phyloP scores from a whole-genome alignment of 2,888 invertebrate species.

The Nasonovia ribisnigri region DNA sequence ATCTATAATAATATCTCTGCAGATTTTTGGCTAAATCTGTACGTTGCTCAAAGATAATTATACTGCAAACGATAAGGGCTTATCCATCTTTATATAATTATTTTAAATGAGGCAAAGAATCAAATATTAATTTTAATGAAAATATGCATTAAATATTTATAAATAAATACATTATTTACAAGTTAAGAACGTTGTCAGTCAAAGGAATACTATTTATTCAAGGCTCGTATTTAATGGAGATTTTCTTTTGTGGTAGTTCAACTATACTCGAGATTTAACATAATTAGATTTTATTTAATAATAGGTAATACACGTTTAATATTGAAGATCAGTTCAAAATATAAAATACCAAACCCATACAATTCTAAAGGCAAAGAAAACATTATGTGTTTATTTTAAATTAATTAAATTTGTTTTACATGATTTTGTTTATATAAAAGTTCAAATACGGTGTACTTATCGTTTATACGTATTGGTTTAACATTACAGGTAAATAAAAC shows the following conservation, averaged over 20 bases:
- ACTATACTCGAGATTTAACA: not conserved
- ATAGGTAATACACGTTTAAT: not conserved
- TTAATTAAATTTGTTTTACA: not conserved
- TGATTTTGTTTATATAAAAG: not conserved
- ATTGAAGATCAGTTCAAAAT: not conserved
- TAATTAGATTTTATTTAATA: not conserved
- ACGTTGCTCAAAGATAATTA: not conserved
- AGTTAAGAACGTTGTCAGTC: not conserved
- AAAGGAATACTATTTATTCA: constrained; percentile 5
- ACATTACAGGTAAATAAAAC: not conserved
- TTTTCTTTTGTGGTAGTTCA: not conserved
- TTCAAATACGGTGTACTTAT: not conserved
- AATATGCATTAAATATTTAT: not conserved
- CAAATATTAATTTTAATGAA: not conserved
- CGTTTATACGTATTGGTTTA: not conserved
- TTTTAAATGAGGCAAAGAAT: not conserved
- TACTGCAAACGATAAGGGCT: not conserved
- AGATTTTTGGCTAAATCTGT: not conserved
- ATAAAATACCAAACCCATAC: not conserved
- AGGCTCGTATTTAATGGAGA: not conserved
- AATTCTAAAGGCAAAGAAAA: not conserved
- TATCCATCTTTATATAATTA: not conserved
- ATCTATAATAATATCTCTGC: not conserved
- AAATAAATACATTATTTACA: not conserved
- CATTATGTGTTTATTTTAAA: not conserved